These are phyloP conservation scores for Maniola hyperantus DNA, from an alignment of 2,888 invertebrate species.

Conservation along the genomic window DNA sequence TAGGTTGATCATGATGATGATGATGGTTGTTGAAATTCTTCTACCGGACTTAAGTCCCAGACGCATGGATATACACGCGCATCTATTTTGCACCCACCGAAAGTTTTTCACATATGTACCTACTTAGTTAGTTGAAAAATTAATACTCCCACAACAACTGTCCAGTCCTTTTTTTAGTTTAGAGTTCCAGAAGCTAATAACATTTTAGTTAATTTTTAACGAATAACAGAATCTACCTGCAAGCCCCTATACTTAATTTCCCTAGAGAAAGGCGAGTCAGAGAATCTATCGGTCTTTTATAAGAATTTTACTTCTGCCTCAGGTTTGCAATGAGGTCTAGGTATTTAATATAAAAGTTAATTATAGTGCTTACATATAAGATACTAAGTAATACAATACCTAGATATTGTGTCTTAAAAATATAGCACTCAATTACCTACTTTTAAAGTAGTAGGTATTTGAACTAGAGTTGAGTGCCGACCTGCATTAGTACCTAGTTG, in stretches of 20 bases:
- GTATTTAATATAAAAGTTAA: slow-evolving; percentile 7
- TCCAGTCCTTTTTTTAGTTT: not conserved
- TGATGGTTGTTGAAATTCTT: no score
- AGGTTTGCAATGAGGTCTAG: slow-evolving; percentile 3
- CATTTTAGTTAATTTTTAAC: slow-evolving; percentile 51
- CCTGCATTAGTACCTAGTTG: not conserved
- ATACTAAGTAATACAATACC: not conserved
- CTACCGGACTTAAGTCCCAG: no score
- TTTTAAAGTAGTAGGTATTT: not conserved
- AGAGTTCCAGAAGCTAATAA: slow-evolving; percentile 6
- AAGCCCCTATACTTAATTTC: slow-evolving; percentile 53
- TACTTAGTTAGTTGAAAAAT: no score
- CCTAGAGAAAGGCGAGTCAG: slow-evolving; percentile 48
- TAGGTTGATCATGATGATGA: no score
- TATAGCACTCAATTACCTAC: not conserved
- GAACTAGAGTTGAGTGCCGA: not conserved
- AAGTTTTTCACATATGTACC: no score
- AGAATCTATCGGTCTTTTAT: slow-evolving; percentile 50
- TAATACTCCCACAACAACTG: no score
- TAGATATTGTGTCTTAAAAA: not conserved
- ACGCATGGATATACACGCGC: no score
- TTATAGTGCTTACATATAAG: not conserved
- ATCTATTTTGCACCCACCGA: no score
- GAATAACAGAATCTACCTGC: slow-evolving; percentile 44
- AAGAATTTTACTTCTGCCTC: not conserved